phyloP scores from a whole-genome alignment of 2,113 vertebrate genomes.

The Sterrhoptilus dennistouni region DNA sequence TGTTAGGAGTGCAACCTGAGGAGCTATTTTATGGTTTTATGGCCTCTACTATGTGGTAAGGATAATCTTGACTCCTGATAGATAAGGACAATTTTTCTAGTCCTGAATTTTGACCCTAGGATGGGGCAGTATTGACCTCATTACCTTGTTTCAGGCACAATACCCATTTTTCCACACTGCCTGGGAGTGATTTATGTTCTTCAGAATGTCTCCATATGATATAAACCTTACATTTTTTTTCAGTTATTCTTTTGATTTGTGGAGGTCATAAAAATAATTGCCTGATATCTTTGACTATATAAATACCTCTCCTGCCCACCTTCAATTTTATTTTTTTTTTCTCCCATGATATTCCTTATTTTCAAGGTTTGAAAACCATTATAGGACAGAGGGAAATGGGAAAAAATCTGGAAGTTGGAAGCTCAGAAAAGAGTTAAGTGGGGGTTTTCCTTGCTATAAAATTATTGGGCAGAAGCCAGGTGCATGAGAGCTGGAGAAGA shows the following conservation, averaged over 20 bases:
- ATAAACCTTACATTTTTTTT: not conserved
- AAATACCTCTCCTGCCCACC: not conserved
- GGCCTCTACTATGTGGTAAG: not conserved
- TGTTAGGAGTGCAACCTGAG: conserved; percentile 1
- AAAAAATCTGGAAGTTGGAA: not conserved
- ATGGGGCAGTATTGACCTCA: conserved; percentile 20
- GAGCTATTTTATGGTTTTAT: conserved; percentile 30
- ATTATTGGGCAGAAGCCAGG: conserved; percentile 20
- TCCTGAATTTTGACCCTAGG: conserved; percentile 43
- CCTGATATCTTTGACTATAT: not conserved
- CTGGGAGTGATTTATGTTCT: not conserved
- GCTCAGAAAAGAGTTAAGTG: conserved; percentile 14
- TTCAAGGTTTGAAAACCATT: not conserved
- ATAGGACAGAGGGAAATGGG: not conserved
- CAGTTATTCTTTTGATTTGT: conserved; percentile 18
- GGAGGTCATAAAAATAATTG: not conserved
- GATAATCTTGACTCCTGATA: conserved; percentile 42
- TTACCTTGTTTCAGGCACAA: conserved; percentile 20
- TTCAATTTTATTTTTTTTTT: not conserved
- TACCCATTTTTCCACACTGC: not conserved
- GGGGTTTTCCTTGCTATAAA: conserved; percentile 7
- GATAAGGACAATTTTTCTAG: conserved; percentile 41
- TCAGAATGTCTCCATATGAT: conserved; percentile 29
- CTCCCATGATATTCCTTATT: not conserved
- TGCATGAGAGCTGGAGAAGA: not conserved